Percentiles rank a stretch among this genome's conserved stretches.
phyloP scores from a whole-genome alignment of 2,797 vertebrate genomes.

The Dromococcyx pavoninus region DNA sequence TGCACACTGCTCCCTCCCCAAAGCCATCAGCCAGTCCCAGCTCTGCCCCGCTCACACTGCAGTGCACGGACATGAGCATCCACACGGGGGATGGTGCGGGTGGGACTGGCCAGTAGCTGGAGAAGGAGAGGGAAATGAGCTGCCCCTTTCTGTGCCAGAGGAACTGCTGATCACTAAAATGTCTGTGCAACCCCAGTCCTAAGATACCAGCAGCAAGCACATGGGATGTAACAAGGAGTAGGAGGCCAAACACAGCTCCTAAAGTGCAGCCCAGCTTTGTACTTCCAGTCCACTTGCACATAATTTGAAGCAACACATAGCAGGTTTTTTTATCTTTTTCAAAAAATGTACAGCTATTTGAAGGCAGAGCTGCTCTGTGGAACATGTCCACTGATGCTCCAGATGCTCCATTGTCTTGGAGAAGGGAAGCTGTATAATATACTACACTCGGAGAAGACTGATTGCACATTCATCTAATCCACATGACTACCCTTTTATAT shows the following conservation, averaged over 20 bases:
- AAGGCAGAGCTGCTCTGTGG: not conserved
- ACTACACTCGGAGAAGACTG: not conserved
- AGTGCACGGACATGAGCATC: accelerated
- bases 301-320: not conserved
- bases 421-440: not conserved
- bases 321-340: not conserved
- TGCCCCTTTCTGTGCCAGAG: not conserved
- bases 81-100: accelerated
- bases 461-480: not conserved
- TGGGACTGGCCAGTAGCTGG: accelerated
- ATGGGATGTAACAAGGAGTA: accelerated
- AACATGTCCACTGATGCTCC: not conserved
- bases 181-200: not conserved
- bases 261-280: not conserved
- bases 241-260: not conserved
- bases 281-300: not conserved
- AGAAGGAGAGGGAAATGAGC: not conserved
- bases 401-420: not conserved
- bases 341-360: not conserved
- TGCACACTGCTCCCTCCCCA: not conserved
- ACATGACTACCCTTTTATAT: not conserved
- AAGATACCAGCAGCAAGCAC: not conserved
- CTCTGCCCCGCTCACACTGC: not conserved
- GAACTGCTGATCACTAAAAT: not conserved
- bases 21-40: accelerated